These are phyloP conservation scores for Omphaloscelis lunosa DNA, from an alignment of 2,888 invertebrate genomes.

Conservation along the genomic window DNA sequence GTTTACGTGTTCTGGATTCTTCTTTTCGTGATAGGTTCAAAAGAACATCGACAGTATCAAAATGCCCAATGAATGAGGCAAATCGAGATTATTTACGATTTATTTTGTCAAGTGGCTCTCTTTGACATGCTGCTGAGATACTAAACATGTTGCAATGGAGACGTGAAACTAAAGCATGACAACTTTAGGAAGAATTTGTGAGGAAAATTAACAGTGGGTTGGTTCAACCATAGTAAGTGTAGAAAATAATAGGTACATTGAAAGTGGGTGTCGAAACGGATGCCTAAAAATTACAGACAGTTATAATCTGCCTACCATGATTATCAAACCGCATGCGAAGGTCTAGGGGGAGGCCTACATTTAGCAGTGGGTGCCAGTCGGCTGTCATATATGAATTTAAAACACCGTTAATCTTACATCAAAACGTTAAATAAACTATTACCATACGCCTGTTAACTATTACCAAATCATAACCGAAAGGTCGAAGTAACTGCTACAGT, in stretches of 20 bases:
- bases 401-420: slow-evolving; percentile 26
- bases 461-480: slow-evolving; percentile 55
- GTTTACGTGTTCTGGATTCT: background rate
- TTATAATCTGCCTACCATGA: background rate
- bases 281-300: background rate
- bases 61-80: background rate
- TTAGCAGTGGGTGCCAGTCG: background rate
- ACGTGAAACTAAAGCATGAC: background rate
- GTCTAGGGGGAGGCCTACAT: background rate
- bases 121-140: background rate
- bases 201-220: background rate
- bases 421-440: slow-evolving; percentile 38
- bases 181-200: background rate
- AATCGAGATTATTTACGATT: background rate
- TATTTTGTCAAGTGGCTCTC: too few species aligned
- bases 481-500: slow-evolving; percentile 25
- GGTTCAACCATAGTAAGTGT: background rate
- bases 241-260: background rate
- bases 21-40: background rate
- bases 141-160: background rate
- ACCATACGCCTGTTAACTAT: slow-evolving; percentile 39
- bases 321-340: background rate
- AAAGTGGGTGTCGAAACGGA: background rate
- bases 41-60: background rate
- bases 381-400: background rate